Base-by-base conservation (phyloP, 2,888 invertebrate genomes). In the Biston betularia region DNA sequence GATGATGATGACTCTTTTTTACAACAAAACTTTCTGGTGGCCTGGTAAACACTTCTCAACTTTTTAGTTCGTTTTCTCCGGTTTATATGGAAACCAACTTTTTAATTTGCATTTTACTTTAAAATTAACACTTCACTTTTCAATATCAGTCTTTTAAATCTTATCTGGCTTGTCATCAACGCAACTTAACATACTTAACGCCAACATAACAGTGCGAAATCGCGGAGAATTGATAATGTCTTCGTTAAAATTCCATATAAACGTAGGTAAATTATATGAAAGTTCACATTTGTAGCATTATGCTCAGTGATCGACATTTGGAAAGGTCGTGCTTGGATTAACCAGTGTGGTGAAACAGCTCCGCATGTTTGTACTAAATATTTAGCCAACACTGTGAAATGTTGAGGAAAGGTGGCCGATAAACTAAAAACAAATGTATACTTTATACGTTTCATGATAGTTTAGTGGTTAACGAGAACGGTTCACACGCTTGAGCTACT, bases 181-280 rank as follows among this genome's bases (percentile, higher is more conserved):
- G 62, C 58, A 45, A 55, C 9, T 4, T 38, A 38, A 38, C 50
- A 59, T 62, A 24, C 24, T 24, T 24, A 56, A 52, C 60, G 56
- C 50, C 50, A 65, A 35, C 46, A 52, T 24, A 24, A 3, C n/a
- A n/a, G 49, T 11, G 50, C 40, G 42, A 59, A 63, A 52, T 40
- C 49, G 49, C 33, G 34, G 50, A 38, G 55, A 6, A 63, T 68
- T 63, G 34, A 55, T 65, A 70, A 80, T 73, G 77, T 79, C 76
- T 81, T 80, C 76, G 75, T 81, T 81, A 79, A 81, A 76, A 80
- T 80, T 71, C 78, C 68, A 59, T 45, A 44, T 66, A 65, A 72
- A 65, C 64, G 54, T 69, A 24, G 24, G 24, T 24, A 63, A 63
- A 70, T 72, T 68, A 71, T 63, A 58, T 67, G 53, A 67, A 69